Evolutionary conservation across 2,797 vertebrate species (phyloP).

Genomic region (Scolopax bukidnonensis): DNA sequence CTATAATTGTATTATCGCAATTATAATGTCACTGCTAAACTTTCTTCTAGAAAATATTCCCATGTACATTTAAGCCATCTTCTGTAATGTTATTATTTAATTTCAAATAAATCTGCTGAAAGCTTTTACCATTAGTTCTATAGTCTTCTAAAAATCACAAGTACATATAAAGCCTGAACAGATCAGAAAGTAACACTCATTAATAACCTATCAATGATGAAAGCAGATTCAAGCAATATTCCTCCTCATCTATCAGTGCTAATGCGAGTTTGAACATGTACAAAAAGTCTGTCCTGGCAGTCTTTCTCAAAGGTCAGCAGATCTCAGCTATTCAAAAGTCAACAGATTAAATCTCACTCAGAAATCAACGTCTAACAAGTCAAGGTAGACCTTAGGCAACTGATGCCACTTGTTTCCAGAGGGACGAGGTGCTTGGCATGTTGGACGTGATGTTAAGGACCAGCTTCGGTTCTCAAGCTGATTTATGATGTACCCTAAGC

Average conservation of each 20-base stretch:
- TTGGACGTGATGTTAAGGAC: neutral
- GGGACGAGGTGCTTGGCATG: neutral
- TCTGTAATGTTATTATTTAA: neutral
- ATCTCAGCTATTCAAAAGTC: neutral
- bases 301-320: neutral
- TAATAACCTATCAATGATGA: neutral
- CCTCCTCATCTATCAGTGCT: neutral
- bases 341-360: neutral
- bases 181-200: neutral
- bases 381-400: neutral
- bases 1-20: neutral
- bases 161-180: neutral
- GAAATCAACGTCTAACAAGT: neutral
- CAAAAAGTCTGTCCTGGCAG: neutral
- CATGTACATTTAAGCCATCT: neutral
- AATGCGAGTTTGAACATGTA: neutral
- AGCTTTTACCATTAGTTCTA: neutral
- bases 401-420: neutral
- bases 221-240: neutral
- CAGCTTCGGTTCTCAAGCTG: neutral
- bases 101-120: neutral
- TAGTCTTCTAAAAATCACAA: neutral
- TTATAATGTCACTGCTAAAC: neutral
- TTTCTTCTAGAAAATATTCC: neutral
- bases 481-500: neutral